Conservation (phyloP, 2,797 vertebrate genomes). For the Tangara arthus region DNA sequence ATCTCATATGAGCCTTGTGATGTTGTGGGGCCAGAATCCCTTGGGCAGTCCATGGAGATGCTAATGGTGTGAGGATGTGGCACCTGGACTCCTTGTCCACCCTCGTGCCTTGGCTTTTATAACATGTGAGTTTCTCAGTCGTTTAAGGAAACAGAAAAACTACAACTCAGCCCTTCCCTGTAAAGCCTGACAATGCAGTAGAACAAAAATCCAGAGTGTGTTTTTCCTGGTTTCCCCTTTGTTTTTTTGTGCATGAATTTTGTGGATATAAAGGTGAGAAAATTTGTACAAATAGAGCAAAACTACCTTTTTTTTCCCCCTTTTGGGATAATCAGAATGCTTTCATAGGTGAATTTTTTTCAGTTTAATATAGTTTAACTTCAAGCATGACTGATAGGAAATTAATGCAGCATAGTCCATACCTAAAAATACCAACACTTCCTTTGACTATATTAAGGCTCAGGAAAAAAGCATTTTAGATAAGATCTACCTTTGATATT, state of each 20-base stretch:
- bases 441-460: background rate
- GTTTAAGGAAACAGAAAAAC: background rate
- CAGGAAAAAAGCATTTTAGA: background rate
- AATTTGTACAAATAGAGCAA: background rate
- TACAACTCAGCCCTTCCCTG: background rate
- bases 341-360: background rate
- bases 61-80: background rate
- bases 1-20: fast-evolving
- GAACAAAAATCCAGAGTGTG: background rate
- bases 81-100: background rate
- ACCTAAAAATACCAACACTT: background rate
- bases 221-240: background rate
- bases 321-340: background rate
- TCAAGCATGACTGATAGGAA: background rate
- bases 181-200: background rate
- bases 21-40: background rate
- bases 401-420: background rate
- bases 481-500: background rate
- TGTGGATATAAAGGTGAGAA: background rate
- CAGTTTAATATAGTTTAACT: background rate
- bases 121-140: background rate
- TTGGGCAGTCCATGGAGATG: fast-evolving
- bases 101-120: fast-evolving
- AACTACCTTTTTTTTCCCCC: background rate
- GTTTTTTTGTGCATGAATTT: background rate